phyloP scores from a whole-genome alignment of 2,113 vertebrate genomes.

The Malurus alboscapulatus region DNA sequence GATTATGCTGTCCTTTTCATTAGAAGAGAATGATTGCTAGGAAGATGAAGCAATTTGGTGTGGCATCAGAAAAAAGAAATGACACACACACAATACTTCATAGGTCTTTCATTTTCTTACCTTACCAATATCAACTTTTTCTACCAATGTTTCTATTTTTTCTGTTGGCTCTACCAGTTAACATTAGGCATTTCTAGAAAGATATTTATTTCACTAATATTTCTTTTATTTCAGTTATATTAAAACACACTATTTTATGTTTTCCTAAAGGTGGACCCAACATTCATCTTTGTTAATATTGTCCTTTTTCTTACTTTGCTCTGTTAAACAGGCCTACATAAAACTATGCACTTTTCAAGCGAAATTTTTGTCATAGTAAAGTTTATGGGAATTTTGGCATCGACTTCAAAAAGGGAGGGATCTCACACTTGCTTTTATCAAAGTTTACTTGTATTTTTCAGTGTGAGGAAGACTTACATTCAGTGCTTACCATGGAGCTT shows the following conservation, averaged over 20 bases:
- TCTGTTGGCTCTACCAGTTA: neutral
- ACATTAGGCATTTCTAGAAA: neutral
- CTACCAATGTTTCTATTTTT: neutral
- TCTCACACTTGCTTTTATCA: neutral
- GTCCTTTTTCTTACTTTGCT: neutral
- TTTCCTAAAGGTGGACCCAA: neutral
- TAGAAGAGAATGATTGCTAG: neutral
- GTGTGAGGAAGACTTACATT: neutral
- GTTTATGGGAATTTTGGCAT: neutral
- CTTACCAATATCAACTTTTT: neutral
- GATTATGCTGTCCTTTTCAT: neutral
- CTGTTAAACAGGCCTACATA: neutral
- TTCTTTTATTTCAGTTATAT: neutral
- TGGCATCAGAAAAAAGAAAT: neutral
- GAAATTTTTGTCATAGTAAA: neutral
- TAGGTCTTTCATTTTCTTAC: neutral
- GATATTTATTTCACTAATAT: neutral
- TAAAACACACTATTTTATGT: neutral
- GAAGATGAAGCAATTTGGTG: neutral
- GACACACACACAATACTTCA: neutral
- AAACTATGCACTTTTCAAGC: neutral
- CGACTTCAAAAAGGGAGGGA: neutral
- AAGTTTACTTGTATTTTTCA: neutral
- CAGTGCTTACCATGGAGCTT: neutral
- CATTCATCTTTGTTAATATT: neutral